Conservation (phyloP, 2,888 invertebrate species). For the Leucophora obtusa region DNA sequence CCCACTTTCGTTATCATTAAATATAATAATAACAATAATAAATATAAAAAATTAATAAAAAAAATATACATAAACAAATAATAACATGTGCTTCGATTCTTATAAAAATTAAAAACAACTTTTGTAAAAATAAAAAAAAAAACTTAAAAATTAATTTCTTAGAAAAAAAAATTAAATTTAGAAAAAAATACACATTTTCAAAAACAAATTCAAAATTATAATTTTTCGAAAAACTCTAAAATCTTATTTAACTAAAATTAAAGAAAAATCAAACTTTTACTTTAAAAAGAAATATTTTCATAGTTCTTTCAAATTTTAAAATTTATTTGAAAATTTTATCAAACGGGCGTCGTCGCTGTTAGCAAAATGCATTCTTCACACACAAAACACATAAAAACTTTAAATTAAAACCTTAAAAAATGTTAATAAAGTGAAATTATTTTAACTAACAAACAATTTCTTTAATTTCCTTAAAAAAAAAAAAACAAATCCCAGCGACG, state of each 20-base stretch:
- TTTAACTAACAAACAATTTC: not conserved
- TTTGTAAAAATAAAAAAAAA: constrained; percentile 39
- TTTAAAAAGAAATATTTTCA: constrained; percentile 1
- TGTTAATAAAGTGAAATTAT: no score
- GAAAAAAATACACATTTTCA: constrained; percentile 22
- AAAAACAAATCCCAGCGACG: constrained; percentile 49
- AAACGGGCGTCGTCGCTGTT: constrained; percentile 60
- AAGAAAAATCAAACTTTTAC: not conserved
- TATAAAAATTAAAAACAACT: constrained; percentile 13
- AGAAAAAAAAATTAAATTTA: no score
- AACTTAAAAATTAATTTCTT: no score
- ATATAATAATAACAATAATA: constrained; percentile 43
- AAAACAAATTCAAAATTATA: not conserved
- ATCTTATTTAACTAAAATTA: not conserved
- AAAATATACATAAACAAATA: constrained; percentile 28
- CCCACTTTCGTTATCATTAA: constrained; percentile 10
- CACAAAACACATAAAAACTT: not conserved
- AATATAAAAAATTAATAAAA: constrained; percentile 28
- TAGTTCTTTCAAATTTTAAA: constrained; percentile 19
- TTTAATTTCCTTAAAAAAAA: not conserved
- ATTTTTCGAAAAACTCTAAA: not conserved
- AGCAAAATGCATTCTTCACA: no score
- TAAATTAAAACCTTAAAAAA: constrained; percentile 3
- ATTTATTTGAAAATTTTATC: constrained; percentile 52
- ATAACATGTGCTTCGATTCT: constrained; percentile 13